These are phyloP conservation scores for Latrodectus elegans DNA, from an alignment of 2,888 invertebrate genomes.

Conservation along the genomic window DNA sequence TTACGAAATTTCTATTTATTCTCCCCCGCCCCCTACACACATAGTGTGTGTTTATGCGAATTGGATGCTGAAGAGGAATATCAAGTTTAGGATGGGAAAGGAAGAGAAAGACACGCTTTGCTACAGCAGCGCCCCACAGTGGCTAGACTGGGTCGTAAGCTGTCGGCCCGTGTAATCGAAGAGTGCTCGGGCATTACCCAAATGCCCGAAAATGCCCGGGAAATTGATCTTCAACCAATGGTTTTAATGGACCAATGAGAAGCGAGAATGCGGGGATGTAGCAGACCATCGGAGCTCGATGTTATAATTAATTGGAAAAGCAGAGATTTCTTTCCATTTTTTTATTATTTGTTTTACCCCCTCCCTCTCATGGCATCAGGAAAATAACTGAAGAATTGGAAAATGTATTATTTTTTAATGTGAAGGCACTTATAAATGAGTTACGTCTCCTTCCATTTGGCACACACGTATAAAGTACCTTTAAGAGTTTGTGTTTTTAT, in stretches of 20 bases:
- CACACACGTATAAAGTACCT: too few species aligned
- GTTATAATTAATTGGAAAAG: constrained; percentile 67
- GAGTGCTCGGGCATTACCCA: constrained; percentile 40
- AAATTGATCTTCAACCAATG: constrained; percentile 61
- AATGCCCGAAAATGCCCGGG: constrained; percentile 58
- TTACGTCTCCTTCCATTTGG: background rate
- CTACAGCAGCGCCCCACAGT: constrained; percentile 64
- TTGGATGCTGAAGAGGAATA: constrained; percentile 20
- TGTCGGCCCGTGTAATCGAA: constrained; percentile 68
- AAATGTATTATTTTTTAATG: constrained; percentile 60
- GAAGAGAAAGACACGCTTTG: constrained; percentile 18
- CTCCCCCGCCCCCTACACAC: background rate
- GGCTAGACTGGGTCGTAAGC: constrained; percentile 62
- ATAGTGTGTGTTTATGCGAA: constrained; percentile 58
- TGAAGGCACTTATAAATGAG: constrained; percentile 27
- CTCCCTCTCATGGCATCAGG: constrained; percentile 6
- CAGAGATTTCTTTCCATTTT: constrained; percentile 25
- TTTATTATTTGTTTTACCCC: constrained; percentile 12
- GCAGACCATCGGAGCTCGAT: constrained; percentile 40
- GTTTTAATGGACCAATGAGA: constrained; percentile 65
- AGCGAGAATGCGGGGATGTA: constrained; percentile 53
- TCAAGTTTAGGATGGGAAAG: background rate
- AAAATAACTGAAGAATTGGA: constrained; percentile 19
- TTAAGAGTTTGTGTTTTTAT: too few species aligned
- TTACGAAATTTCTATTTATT: constrained; percentile 21